A percentile compares a stretch with the other conserved stretches of the same genome.
Conservation (phyloP, 2,888 invertebrate genomes). For the Escarpia spicata region DNA sequence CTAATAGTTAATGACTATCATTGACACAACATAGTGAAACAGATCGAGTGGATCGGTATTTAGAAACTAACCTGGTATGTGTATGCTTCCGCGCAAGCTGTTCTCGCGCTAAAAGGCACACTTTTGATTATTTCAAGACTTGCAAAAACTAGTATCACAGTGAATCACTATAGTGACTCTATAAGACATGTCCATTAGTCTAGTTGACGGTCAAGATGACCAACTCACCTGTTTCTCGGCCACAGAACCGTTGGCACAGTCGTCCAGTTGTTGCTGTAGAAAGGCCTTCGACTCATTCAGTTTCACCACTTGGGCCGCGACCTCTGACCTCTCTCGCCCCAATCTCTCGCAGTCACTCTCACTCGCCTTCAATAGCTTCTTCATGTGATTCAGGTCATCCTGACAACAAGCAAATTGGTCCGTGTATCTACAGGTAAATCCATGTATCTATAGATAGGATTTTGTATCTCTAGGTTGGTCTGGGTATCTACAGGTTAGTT, state of each 20-base stretch:
- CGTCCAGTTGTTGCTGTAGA: slow-evolving; percentile 54
- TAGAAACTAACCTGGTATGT: no score
- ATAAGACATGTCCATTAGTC: neutral
- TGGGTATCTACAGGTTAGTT: neutral
- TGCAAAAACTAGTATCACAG: no score
- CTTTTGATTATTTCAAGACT: no score
- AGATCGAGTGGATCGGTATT: no score
- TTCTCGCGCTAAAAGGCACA: no score
- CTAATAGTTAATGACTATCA: no score
- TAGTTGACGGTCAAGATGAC: neutral
- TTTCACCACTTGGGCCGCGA: slow-evolving; percentile 48
- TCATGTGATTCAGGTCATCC: slow-evolving; percentile 52
- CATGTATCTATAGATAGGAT: neutral
- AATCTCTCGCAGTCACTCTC: slow-evolving; percentile 52
- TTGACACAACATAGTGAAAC: no score
- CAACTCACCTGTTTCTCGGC: slow-evolving; percentile 41
- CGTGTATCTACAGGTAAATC: neutral
- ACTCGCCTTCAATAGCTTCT: slow-evolving; percentile 51
- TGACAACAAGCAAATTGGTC: slow-evolving; percentile 36
- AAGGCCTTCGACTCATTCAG: slow-evolving; percentile 54
- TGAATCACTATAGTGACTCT: no score
- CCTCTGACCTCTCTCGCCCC: slow-evolving; percentile 42
- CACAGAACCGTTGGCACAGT: slow-evolving; percentile 45
- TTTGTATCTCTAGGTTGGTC: neutral
- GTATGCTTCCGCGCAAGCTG: no score